A percentile compares a stretch with the other conserved stretches of the same genome.
These are phyloP conservation scores for Celastrina argiolus DNA, from an alignment of 2,888 invertebrate genomes.

Conservation along the genomic window DNA sequence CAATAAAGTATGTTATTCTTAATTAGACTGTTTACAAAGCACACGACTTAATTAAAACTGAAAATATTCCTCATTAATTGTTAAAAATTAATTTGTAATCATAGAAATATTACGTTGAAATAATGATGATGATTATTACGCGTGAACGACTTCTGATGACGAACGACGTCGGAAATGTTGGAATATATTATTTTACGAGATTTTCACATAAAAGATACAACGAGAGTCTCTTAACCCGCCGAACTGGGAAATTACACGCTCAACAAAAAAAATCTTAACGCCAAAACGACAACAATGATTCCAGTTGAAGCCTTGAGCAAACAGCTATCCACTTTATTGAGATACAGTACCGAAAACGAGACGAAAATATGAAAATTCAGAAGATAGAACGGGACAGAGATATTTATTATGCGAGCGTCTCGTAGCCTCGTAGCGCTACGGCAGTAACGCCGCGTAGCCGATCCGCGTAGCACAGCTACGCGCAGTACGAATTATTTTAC, in stretches of 20 bases:
- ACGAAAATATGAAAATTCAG: constrained; percentile 36
- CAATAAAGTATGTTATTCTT: no score
- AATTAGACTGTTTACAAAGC: no score
- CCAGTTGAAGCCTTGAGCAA: constrained; percentile 59
- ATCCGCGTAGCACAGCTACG: constrained; percentile 60
- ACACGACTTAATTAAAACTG: no score
- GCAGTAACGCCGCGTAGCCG: constrained; percentile 56
- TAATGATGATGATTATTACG: no score
- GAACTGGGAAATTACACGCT: constrained; percentile 32
- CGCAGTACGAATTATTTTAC: constrained; percentile 25
- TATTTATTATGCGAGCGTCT: constrained; percentile 37
- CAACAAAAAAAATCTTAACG: constrained; percentile 40
- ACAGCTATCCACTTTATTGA: constrained; percentile 52
- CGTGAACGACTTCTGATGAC: no score
- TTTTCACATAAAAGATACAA: constrained; percentile 4
- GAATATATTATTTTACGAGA: not conserved
- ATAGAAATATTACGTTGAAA: no score
- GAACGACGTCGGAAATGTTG: not conserved
- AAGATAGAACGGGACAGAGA: constrained; percentile 36
- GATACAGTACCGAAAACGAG: constrained; percentile 49
- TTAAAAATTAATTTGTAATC: no score
- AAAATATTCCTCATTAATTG: no score
- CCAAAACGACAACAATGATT: constrained; percentile 64
- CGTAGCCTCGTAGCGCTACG: constrained; percentile 53
- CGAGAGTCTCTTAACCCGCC: constrained; percentile 25